Evolutionary conservation across 1,140 invertebrate genomes (phyloP).

Genomic region (Arctopsyche grandis): DNA sequence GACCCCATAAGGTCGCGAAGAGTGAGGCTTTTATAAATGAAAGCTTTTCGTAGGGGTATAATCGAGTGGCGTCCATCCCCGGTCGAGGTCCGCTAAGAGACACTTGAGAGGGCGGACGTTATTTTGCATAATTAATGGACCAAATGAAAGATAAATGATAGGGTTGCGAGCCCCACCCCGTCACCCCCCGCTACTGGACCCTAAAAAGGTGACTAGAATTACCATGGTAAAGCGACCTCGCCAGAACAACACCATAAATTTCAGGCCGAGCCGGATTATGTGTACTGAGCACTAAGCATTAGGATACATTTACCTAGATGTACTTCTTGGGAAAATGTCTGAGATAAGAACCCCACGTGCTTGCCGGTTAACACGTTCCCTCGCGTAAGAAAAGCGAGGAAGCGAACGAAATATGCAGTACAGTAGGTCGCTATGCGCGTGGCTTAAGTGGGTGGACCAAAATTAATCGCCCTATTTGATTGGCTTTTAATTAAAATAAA

Average conservation of each 20-base stretch:
- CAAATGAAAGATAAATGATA: slow-evolving; percentile 54
- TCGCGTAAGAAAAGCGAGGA: too few species aligned
- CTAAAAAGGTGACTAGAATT: slow-evolving; percentile 42
- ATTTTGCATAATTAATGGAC: slow-evolving; percentile 54
- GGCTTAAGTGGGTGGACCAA: too few species aligned
- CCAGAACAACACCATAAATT: slow-evolving; percentile 31
- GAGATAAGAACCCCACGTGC: too few species aligned
- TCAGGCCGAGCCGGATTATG: neutral
- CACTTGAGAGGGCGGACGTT: slow-evolving; percentile 40
- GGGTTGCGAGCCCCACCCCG: slow-evolving; percentile 33
- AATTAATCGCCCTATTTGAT: too few species aligned
- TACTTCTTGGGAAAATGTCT: too few species aligned
- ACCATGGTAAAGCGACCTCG: slow-evolving; percentile 35
- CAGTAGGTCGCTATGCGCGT: too few species aligned
- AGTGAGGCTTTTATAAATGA: neutral
- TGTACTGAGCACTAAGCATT: neutral
- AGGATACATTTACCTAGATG: too few species aligned
- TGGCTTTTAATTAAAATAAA: too few species aligned
- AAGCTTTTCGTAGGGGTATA: neutral
- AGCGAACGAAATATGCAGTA: too few species aligned
- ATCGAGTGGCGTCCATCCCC: neutral
- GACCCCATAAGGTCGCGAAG: too few species aligned
- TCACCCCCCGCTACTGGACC: neutral
- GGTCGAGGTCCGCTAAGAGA: neutral
- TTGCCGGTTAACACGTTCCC: too few species aligned